Evolutionary conservation across 2,797 vertebrate species (phyloP), one percentile per base, ranked within the genome.

Genomic region (Sphenodon punctatus): DNA sequence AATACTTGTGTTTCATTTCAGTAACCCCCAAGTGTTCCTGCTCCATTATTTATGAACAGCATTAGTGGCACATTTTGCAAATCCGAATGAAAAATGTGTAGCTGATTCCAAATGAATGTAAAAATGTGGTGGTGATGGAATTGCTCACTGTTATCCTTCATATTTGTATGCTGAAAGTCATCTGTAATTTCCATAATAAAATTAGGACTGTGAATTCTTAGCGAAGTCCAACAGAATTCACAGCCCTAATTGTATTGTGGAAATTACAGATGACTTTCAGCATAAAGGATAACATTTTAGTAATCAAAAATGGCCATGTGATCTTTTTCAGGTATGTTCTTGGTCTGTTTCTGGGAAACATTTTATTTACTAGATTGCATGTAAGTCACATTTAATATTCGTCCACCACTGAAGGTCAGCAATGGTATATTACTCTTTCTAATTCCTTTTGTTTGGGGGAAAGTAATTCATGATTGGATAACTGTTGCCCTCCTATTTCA

Each of bases 31-130:
- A 43, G 10, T 69, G 80, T 72, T 30, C 82, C 66, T 83, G 5
- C 36, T 92, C 75, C 55, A 74, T 92, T 85, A 85, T 84, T 87
- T 59, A 85, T 86, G 58, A 59, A 45, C 53, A 65, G 12, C 63
- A 70, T 83, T 86, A 89, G 56, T 81, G 53, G 61, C 8, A 30
- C 61, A 36, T 66, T 81, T 78, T 91, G 87, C 77, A 72, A n/a
- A 78, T 81, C 66, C 84, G 78, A 77, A 86, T 80, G 49, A 63
- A 16, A 25, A 60, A 61, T 78, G n/a, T 67, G 49, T 76, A 72
- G 64, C 36, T 78, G 67, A 61, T 84, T 72, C 61, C 75, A 85
- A 65, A 74, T 66, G 32, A 82, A 74, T 64, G 73, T 69, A 45
- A 80, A 87, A 87, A 80, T 59, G 8, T 34, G 55, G 76, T 39